A percentile compares a stretch with the other conserved stretches of the same genome.
Conservation (phyloP, 1,140 invertebrate genomes). For the Contarinia nasturtii region DNA sequence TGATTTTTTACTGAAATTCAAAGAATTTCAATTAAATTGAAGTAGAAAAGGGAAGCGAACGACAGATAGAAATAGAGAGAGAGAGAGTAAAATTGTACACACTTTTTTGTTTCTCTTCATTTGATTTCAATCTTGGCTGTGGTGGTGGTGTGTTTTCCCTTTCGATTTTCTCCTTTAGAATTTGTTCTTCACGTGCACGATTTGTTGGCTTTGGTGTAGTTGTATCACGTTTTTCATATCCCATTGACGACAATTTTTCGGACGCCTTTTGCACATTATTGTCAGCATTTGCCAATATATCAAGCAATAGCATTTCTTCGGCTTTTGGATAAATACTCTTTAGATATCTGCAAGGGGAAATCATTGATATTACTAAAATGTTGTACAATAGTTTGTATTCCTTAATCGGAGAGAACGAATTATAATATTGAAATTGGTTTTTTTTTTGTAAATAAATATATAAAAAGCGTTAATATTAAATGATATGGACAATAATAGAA, state of each 20-base stretch:
- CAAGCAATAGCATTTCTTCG: constrained; percentile 71
- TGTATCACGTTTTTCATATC: constrained; percentile 59
- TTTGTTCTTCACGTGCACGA: constrained; percentile 29
- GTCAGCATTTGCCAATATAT: constrained; percentile 63
- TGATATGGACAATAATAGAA: too few relatives aligned
- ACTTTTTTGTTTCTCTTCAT: constrained; percentile 57
- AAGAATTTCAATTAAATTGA: constrained; percentile 2
- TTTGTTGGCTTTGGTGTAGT: constrained; percentile 21
- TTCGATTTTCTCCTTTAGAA: constrained; percentile 24
- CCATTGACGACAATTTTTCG: constrained; percentile 54
- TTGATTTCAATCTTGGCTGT: constrained; percentile 41
- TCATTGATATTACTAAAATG: background rate
- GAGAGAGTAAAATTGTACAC: constrained; percentile 13
- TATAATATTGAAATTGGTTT: background rate
- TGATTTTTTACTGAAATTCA: constrained; percentile 44
- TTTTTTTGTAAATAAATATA: too few relatives aligned
- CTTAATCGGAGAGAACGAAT: too few relatives aligned
- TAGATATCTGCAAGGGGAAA: constrained; percentile 47
- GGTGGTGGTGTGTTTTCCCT: constrained; percentile 27
- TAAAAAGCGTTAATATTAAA: too few relatives aligned
- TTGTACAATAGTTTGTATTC: too few relatives aligned
- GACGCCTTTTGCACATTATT: constrained; percentile 76
- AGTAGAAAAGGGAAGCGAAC: background rate
- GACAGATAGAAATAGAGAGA: background rate
- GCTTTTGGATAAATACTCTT: constrained; percentile 82